A percentile compares a stretch with the other conserved stretches of the same genome.
Evolutionary conservation across 92 coral and sea anemone species (phyloP).

Genomic region (Porites evermanni): DNA sequence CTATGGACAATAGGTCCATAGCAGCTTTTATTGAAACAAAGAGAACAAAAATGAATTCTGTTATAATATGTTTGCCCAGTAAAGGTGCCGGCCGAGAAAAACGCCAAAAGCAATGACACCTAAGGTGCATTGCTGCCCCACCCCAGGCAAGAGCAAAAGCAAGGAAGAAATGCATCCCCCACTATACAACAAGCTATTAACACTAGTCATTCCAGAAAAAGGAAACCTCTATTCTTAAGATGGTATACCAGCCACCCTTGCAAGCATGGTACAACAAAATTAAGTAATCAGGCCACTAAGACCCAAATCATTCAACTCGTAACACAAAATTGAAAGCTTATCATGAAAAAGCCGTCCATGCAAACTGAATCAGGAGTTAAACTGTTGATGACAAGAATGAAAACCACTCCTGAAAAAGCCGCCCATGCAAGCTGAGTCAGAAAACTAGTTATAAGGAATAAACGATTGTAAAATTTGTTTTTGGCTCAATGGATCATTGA

Average conservation of each 20-base stretch:
- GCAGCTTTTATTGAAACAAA: constrained; percentile 28
- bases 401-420: too few species aligned
- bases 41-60: background rate
- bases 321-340: background rate
- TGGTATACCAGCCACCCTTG: constrained; percentile 22
- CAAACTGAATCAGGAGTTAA: background rate
- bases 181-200: constrained; percentile 9
- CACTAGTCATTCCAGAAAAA: background rate
- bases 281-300: background rate
- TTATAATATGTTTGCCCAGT: background rate
- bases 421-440: too few species aligned
- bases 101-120: constrained; percentile 48
- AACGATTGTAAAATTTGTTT: background rate
- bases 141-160: too few species aligned
- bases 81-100: constrained; percentile 36
- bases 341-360: background rate
- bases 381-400: too few species aligned
- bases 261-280: too few species aligned
- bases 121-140: constrained; percentile 3
- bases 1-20: background rate
- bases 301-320: background rate
- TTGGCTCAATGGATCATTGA: background rate
- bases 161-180: too few species aligned
- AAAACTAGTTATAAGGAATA: too few species aligned
- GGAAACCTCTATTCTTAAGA: constrained; percentile 9